These are phyloP conservation scores for Engraulis encrasicolus DNA, from an alignment of 2,113 vertebrate species.

Conservation along the genomic window DNA sequence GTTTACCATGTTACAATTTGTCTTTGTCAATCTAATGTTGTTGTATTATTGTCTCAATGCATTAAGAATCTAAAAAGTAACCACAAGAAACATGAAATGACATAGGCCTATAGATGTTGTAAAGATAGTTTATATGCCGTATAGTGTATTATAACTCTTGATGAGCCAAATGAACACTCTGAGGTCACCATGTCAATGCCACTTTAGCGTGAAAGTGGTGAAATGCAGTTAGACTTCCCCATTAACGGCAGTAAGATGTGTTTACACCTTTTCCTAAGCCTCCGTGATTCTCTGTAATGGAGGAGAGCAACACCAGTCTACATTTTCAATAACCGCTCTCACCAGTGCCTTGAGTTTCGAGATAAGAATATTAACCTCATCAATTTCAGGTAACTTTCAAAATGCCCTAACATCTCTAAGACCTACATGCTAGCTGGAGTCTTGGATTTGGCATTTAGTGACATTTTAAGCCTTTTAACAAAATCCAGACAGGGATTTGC, in stretches of 20 bases:
- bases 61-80: neutral
- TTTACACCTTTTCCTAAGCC: slow-evolving; percentile 68
- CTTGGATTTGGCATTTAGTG: slow-evolving; percentile 81
- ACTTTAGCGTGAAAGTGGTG: slow-evolving; percentile 33
- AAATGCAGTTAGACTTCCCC: slow-evolving; percentile 68
- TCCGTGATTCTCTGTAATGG: slow-evolving; percentile 71
- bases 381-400: slow-evolving; percentile 79
- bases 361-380: slow-evolving; percentile 82
- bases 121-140: too few species aligned
- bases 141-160: neutral
- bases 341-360: slow-evolving; percentile 59
- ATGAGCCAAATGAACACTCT: neutral
- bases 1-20: neutral
- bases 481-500: slow-evolving; percentile 81
- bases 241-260: slow-evolving; percentile 72
- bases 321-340: slow-evolving; percentile 72
- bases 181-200: neutral
- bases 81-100: neutral
- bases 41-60: neutral
- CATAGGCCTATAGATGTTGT: too few species aligned
- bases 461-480: slow-evolving; percentile 85
- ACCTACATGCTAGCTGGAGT: slow-evolving; percentile 72
- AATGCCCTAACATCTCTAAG: slow-evolving; percentile 77
- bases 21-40: neutral
- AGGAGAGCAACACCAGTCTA: slow-evolving; percentile 64